phyloP scores from a whole-genome alignment of 2,888 invertebrate genomes.

The Caenorhabditis sp. region DNA sequence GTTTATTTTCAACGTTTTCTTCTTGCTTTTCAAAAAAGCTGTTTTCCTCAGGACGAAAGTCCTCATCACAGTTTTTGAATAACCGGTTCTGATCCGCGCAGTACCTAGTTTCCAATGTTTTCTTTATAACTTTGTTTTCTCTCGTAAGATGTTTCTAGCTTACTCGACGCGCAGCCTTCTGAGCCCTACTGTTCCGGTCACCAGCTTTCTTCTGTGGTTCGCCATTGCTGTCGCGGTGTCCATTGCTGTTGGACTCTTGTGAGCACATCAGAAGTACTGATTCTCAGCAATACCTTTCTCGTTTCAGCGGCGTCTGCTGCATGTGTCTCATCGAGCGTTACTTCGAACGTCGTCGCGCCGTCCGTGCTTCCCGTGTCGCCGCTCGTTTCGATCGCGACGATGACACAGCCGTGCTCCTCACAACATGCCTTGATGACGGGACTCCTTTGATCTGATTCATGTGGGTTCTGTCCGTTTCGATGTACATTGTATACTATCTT shows the following conservation, averaged over 20 bases:
- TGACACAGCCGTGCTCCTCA: constrained; percentile 18
- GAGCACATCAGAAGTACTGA: too few relatives aligned
- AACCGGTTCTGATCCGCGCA: too few relatives aligned
- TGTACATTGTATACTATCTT: too few relatives aligned
- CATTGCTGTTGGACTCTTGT: neutral
- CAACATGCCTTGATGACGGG: neutral
- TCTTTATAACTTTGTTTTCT: too few relatives aligned
- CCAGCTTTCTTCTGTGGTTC: constrained; percentile 4
- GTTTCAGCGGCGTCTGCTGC: constrained; percentile 15
- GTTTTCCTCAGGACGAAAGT: too few relatives aligned
- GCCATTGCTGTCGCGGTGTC: constrained; percentile 1
- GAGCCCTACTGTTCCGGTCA: constrained; percentile 8
- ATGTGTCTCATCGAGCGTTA: constrained; percentile 15
- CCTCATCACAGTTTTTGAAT: too few relatives aligned
- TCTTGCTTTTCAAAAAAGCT: too few relatives aligned
- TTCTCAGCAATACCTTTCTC: neutral
- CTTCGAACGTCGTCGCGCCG: constrained; percentile 13
- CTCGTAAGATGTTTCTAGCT: too few relatives aligned
- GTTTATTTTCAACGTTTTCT: too few relatives aligned
- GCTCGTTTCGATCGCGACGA: constrained; percentile 32
- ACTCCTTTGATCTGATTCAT: neutral
- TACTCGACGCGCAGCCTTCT: neutral
- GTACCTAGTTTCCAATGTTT: too few relatives aligned
- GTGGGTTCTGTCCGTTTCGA: too few relatives aligned
- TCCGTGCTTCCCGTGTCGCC: constrained; percentile 5